phyloP scores from a whole-genome alignment of 2,113 vertebrate species.

The Uria lomvia region DNA sequence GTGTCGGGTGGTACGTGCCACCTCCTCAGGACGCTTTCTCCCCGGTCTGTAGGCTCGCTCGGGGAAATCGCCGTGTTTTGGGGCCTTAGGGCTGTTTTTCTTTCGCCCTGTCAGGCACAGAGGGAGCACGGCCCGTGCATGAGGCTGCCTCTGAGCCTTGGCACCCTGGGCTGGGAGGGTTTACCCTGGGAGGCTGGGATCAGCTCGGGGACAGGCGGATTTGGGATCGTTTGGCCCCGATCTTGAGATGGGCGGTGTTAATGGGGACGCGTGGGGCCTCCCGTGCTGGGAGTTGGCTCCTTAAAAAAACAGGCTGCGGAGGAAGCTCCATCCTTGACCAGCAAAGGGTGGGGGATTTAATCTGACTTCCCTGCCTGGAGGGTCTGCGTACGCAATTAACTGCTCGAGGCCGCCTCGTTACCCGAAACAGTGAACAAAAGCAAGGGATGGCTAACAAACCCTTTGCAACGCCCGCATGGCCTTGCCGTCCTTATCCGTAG shows the following conservation, averaged over 20 bases:
- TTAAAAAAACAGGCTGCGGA: accelerated
- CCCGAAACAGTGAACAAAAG: accelerated
- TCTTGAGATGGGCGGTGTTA: background rate
- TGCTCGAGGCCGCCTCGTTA: background rate
- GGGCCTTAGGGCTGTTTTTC: background rate
- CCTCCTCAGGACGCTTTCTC: background rate
- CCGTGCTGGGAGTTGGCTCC: accelerated
- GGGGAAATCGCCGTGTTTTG: background rate
- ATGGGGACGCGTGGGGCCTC: accelerated
- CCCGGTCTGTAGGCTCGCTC: no score
- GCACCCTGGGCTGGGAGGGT: background rate
- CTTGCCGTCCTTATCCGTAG: background rate
- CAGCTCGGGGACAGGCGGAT: accelerated
- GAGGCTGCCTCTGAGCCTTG: background rate
- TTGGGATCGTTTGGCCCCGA: background rate
- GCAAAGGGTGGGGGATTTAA: background rate
- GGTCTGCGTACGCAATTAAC: accelerated
- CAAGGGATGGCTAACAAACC: accelerated
- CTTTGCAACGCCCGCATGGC: accelerated
- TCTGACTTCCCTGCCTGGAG: background rate
- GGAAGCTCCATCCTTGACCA: background rate
- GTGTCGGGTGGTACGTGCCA: accelerated
- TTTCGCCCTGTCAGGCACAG: accelerated
- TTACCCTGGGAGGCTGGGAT: background rate
- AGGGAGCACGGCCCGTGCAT: accelerated